Percentiles rank a stretch among this genome's conserved stretches.
Conservation (phyloP, 2,113 vertebrate genomes). For the Stictonetta naevosa region DNA sequence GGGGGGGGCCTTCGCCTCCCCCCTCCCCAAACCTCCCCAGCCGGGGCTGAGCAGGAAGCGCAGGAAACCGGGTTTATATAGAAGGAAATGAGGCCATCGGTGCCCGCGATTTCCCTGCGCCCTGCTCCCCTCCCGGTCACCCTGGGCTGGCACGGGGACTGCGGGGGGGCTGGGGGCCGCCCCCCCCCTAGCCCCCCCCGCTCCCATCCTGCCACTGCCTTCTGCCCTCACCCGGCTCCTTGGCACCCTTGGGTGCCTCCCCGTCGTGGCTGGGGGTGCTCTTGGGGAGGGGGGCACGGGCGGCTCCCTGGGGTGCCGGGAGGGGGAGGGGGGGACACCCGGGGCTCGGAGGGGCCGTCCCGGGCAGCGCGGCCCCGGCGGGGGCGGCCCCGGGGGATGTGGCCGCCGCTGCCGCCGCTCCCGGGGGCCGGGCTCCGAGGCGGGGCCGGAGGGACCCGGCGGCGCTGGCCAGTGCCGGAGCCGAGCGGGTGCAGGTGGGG, state of each 20-base stretch:
- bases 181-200: no score
- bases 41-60: constrained; percentile 33
- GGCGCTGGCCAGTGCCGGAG: not conserved
- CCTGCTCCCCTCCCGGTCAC: not conserved
- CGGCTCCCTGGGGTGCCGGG: no score
- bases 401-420: not conserved
- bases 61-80: constrained; percentile 48
- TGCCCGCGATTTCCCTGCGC: constrained; percentile 18
- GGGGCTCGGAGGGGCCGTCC: not conserved
- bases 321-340: no score
- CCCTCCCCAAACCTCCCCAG: no score
- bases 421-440: constrained; percentile 42
- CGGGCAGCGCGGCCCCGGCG: not conserved
- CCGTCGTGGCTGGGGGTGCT: not conserved
- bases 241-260: not conserved
- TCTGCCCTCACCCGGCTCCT: no score
- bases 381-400: constrained; percentile 47
- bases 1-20: not conserved
- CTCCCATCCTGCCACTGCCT: not conserved
- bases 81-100: constrained; percentile 52
- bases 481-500: not conserved
- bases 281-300: not conserved
- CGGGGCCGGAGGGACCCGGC: not conserved
- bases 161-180: not conserved
- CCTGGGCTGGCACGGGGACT: not conserved